Base-by-base conservation (phyloP, 2,113 vertebrate species). In the Geococcyx californianus region DNA sequence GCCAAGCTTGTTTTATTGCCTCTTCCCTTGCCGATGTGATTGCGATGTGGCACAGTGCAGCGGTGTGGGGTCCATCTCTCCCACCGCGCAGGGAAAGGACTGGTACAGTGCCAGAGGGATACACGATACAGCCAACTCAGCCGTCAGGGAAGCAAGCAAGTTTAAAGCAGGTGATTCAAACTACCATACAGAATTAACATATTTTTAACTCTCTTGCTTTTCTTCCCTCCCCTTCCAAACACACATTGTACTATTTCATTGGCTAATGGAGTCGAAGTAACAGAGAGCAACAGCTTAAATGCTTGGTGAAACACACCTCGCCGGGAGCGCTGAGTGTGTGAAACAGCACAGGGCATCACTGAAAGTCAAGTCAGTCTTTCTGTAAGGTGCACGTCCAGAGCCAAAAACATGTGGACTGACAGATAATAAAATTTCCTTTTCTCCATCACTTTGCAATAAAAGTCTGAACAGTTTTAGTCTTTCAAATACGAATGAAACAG, bases 31-130 rank as follows among this genome's bases (percentile, higher is more conserved):
- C 18, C 1, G 1, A 24, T 38, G 60, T 47, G 36, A 17, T 9
- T 25, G 14, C 67, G 24, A 2, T 19, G 40, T 8, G 2, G 52
- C 63, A 21, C 51, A 54, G 56, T 0, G 0, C 42, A 42, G 59
- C 0, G 45, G 25, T 1, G 0, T 0, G 0, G n/a, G 33, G 5
- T 33, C 64, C 73, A 10, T 63, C 1, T 0, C 36, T 83, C 6
- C 51, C 38, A 23, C 11, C 2, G 0, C 1, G 26, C 8, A 1
- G 25, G 5, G 21, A 34, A 21, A 55, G 36, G 56, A 2, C 16
- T 36, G 33, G 23, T 31, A 2, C 42, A 47, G 31, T 4, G 0
- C 68, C 2, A 0, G 23, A 38, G 52, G 52, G 51, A 7, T 7
- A 34, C 64, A 21, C 1, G 2, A 11, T 63, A 59, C 59, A 92